Evolutionary conservation across 1,140 invertebrate genomes (phyloP), one percentile per base, ranked within the genome.

Genomic region (Leptoteleia sp.): DNA sequence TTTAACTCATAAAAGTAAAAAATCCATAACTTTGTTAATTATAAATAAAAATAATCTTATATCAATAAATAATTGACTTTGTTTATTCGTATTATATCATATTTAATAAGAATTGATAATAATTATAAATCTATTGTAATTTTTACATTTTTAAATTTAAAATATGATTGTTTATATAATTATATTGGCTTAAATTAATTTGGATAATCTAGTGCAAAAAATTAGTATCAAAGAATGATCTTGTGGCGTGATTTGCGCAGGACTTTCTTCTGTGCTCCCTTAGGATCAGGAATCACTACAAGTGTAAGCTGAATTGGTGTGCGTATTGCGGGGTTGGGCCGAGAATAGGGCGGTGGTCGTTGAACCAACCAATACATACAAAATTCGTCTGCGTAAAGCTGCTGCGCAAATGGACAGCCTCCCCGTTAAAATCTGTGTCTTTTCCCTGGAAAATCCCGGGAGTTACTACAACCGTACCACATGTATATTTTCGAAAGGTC

Each of bases 271-370:
- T 13, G 38, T 33, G 54, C 35, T 76, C 22, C 38, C 19, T 55
- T 17, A 67, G 59, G 50, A 72, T 72, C 61, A 62, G 52, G 40
- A 67, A 72, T 67, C 61, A 62, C 33, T 75, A 75, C 42, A 45
- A 64, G 61, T 33, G 19, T 15, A 8, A 38, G 27, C n/a, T 29
- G 29, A 42, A 47, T 31, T 65, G 12, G 50, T 73, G 52, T 38
- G 52, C 35, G 57, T 47, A 35, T 81, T 48, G 40, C 75, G 80
- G 84, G 85, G 84, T 85, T 84, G 83, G 84, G 78, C 13, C 81
- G 82, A 87, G 83, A 86, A 80, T 80, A 88, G 87, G 86, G 87
- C 88, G 87, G 87, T 89, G 88, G 87, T 89, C 88, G 84, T 89
- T 89, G 87, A 89, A 89, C 87, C 80, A 85, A 82, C 78, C 43